A percentile compares a stretch with the other conserved stretches of the same genome.
Evolutionary conservation across 2,888 invertebrate genomes (phyloP).

Genomic region (Euplexia lucipara): DNA sequence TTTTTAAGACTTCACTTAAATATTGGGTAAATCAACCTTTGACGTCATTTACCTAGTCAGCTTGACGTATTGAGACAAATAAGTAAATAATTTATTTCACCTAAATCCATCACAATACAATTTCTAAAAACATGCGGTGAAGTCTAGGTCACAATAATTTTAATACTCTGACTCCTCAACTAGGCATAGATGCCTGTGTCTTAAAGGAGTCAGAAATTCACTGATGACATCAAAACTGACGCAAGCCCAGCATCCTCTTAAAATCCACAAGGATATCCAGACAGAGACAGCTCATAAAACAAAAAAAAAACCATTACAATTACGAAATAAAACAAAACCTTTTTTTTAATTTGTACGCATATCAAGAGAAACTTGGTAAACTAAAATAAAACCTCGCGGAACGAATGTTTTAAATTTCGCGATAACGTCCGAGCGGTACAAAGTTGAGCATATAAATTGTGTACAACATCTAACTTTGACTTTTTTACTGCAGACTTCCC

Average conservation of each 20-base stretch:
- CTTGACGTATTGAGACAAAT: background rate
- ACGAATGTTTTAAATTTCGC: conserved; percentile 74
- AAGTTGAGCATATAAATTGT: conserved; percentile 64
- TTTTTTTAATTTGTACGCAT: conserved; percentile 60
- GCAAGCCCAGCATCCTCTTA: background rate
- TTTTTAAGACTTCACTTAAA: too few relatives aligned
- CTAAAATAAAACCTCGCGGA: conserved; percentile 67
- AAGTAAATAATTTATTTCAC: too few relatives aligned
- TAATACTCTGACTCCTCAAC: too few relatives aligned
- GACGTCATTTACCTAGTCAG: background rate
- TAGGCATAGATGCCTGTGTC: too few relatives aligned
- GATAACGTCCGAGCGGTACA: conserved; percentile 71
- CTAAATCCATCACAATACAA: too few relatives aligned
- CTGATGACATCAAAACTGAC: too few relatives aligned
- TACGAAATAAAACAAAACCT: conserved; percentile 37
- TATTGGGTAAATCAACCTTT: too few relatives aligned
- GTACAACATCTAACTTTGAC: conserved; percentile 60
- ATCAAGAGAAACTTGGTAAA: conserved; percentile 61
- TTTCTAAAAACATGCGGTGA: too few relatives aligned
- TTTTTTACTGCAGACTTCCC: conserved; percentile 63
- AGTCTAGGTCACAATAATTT: too few relatives aligned
- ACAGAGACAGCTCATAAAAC: conserved; percentile 5
- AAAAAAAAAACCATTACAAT: conserved; percentile 31
- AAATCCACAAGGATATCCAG: background rate
- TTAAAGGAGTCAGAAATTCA: too few relatives aligned